These are phyloP conservation scores for Albula goreensis DNA, from an alignment of 2,113 vertebrate species.

Conservation along the genomic window DNA sequence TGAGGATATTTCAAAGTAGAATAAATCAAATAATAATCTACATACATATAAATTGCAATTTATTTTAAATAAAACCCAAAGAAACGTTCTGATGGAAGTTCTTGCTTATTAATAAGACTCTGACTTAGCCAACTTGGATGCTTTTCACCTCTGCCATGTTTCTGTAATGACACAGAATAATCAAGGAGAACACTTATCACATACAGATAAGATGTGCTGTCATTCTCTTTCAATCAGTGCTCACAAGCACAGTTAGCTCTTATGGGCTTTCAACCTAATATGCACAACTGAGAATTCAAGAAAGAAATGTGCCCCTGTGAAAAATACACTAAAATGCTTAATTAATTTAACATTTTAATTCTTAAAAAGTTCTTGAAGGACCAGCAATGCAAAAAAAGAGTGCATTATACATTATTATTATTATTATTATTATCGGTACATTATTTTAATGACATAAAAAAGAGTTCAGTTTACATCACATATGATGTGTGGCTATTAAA, in stretches of 20 bases:
- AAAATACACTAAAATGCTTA: too few relatives aligned
- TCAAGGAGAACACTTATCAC: not conserved
- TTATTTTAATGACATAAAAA: too few relatives aligned
- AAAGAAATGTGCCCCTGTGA: not conserved
- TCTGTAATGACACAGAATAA: conserved; percentile 1
- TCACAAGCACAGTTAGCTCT: not conserved
- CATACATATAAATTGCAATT: not conserved
- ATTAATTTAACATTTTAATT: too few relatives aligned
- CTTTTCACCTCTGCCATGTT: not conserved
- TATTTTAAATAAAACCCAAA: not conserved
- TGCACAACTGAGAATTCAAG: not conserved
- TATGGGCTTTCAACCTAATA: not conserved
- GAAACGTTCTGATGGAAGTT: not conserved
- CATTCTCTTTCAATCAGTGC: not conserved
- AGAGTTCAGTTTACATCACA: too few relatives aligned
- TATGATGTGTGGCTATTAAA: too few relatives aligned
- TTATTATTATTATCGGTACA: not conserved
- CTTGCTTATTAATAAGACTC: not conserved
- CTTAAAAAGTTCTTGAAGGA: too few relatives aligned
- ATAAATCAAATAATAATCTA: not conserved
- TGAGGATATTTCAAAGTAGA: not conserved
- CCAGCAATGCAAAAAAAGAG: too few relatives aligned
- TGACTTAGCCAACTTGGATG: not conserved
- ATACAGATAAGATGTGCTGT: not conserved
- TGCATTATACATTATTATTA: not conserved